phyloP scores from a whole-genome alignment of 1,140 invertebrate genomes.

The Ips typographus region DNA sequence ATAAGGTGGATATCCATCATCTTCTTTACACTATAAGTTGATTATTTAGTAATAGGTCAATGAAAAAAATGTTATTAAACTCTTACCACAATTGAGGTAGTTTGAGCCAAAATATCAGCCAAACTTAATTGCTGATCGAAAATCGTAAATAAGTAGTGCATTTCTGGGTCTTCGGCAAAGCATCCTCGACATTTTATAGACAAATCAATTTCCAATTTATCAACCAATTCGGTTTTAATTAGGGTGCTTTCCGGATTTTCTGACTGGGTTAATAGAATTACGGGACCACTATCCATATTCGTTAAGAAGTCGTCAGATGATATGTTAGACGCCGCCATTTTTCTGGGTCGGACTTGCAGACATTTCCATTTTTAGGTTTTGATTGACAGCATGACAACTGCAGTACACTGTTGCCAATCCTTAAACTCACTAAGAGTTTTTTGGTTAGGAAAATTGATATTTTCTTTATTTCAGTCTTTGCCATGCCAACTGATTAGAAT shows the following conservation, averaged over 20 bases:
- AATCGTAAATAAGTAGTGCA: conserved; percentile 26
- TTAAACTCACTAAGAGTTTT: no score
- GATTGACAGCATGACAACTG: no score
- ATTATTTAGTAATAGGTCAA: background rate
- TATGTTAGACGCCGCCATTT: conserved; percentile 34
- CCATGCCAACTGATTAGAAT: no score
- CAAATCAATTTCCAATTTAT: conserved; percentile 23
- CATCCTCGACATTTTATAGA: conserved; percentile 26
- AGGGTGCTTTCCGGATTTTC: background rate
- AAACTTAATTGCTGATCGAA: conserved; percentile 28
- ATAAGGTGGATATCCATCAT: conserved; percentile 40
- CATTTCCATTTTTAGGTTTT: conserved; percentile 11
- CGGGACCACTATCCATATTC: background rate
- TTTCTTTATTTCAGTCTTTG: no score
- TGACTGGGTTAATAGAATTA: background rate
- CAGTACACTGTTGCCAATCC: no score
- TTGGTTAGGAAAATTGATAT: no score
- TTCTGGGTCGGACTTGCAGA: conserved; percentile 14
- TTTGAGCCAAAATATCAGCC: conserved; percentile 28
- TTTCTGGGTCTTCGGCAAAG: conserved; percentile 27
- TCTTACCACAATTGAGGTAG: conserved; percentile 20
- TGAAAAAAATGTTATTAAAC: no score
- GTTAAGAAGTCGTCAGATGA: conserved; percentile 24
- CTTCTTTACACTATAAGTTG: conserved; percentile 36
- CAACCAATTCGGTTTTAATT: conserved; percentile 13